A percentile compares a stretch with the other conserved stretches of the same genome.
phyloP scores from a whole-genome alignment of 1,140 invertebrate genomes.

The Matsumurasca onukii region DNA sequence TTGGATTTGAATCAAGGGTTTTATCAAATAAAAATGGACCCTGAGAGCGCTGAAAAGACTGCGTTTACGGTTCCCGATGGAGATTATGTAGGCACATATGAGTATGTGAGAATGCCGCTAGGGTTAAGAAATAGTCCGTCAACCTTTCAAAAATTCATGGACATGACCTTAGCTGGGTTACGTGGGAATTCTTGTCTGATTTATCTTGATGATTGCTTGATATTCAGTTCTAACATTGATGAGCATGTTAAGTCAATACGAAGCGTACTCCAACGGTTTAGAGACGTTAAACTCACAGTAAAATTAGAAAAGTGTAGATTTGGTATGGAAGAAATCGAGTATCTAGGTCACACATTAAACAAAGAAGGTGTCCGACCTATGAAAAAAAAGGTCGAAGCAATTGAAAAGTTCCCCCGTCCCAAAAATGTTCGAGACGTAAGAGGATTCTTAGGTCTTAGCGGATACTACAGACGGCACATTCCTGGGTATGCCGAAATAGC shows the following conservation, averaged over 20 bases:
- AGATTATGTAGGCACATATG: slow-evolving; percentile 44
- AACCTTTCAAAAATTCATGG: slow-evolving; percentile 6
- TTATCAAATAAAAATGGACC: slow-evolving; percentile 52
- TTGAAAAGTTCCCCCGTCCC: not conserved
- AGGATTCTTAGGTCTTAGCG: not conserved
- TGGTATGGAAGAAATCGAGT: not conserved
- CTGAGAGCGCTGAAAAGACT: slow-evolving; percentile 50
- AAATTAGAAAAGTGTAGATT: not conserved
- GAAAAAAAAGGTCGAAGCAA: not conserved
- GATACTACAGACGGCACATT: not conserved
- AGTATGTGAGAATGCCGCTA: too few species aligned
- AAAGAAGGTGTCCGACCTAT: not conserved
- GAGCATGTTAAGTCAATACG: not conserved
- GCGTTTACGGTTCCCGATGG: slow-evolving; percentile 48
- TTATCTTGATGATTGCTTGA: not conserved
- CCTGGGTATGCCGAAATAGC: not conserved
- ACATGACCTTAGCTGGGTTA: not conserved
- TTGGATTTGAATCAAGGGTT: slow-evolving; percentile 55
- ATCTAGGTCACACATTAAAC: not conserved
- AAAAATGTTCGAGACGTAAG: not conserved
- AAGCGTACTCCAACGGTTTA: not conserved
- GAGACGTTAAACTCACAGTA: not conserved
- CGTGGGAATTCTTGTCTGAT: not conserved
- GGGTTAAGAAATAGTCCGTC: not conserved
- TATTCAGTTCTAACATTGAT: not conserved